Evolutionary conservation across 2,797 vertebrate genomes (phyloP), one percentile per base, ranked within the genome.

Genomic region (Ispidina picta): DNA sequence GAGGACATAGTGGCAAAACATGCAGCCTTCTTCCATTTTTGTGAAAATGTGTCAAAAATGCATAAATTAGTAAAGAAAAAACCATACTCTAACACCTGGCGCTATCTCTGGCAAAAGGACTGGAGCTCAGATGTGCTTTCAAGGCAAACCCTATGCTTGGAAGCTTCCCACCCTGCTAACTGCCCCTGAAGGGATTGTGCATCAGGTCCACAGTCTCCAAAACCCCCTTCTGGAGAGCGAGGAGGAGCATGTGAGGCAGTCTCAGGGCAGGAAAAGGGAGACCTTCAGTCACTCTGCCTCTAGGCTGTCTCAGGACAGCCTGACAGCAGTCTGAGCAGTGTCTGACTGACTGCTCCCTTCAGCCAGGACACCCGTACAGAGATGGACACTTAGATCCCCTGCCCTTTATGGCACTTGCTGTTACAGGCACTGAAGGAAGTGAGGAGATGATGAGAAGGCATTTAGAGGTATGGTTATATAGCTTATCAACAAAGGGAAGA

Each of bases 31-130:
- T 70, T 86, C 56, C 59, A 37, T 86, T 89, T 90, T 68, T 23
- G 37, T 58, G 60, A 82, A 86, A 86, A 89, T 14, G 33, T 58
- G 46, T 89, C 49, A 82, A 62, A 95, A 88, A 78, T 60, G 80
- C 77, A 70, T 78, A 70, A 85, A 91, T 86, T 71, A 75, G 25
- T 78, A 39, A 75, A 75, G 80, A 66, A 63, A 94, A 75, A 2
- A 43, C 22, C 4, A 0, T 35, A 2, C 8, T 71, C 0, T 33
- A 79, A 74, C 81, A 79, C 37, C 81, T 92, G 83, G 46, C 48
- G 58, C 62, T 68, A 60, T 78, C 54, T 46, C 68, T 74, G 77
- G 92, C 31, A 74, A n/a, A 54, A 89, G 70, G 17, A 52, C 35
- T 41, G 8, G 54, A 74, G 65, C 46, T 94, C 68, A 82, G 70